Evolutionary conservation across 1,140 invertebrate genomes (phyloP), one percentile per base, ranked within the genome.

Genomic region (Schmidtea mediterranea): DNA sequence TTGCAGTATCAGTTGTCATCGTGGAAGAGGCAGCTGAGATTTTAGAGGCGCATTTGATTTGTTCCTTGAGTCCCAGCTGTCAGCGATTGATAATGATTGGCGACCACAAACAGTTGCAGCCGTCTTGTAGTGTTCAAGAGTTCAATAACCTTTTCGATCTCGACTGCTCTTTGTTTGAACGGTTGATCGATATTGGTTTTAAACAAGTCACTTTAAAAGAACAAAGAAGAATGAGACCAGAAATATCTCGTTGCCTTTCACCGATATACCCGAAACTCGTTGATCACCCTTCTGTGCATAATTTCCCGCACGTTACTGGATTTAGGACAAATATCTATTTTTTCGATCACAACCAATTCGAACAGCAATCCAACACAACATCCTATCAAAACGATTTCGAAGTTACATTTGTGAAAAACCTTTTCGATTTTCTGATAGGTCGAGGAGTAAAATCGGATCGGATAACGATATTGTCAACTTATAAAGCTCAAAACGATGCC

Each of bases 11-110:
- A 5, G 26, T 50, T 18, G 41, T 50, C 2, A 13, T 50, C 15
- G 41, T 50, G 3, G 49, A 50, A 48, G 49, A 50, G 41, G 49
- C 49, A 22, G 49, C 49, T 13, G 49, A 50, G 22, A 38, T 50
- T 6, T 16, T 26, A 10, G 49, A 50, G 37, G 15, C 49, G 10
- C 45, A 50, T 15, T 15, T 50, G 2, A 18, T 50, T 15, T n/a
- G 37, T 3, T 22, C 21, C 2, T 43, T 50, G 2, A 24, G 22
- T 6, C 13, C 41, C 2, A 36, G 16, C 19, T 18, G 15, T 12
- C 6, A 50, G 16, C 49, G 48, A 12, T 21, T 50, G 41, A 49
- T 50, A 19, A n/a, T 50, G 13, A 50, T 50, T 32, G 49, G 49
- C 6, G 49, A 50, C 26, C 49, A 50, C 49, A 48, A 50, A 26